A percentile compares a stretch with the other conserved stretches of the same genome.
Conservation (phyloP, 2,888 invertebrate species). For the Eristalinus sepulchralis region DNA sequence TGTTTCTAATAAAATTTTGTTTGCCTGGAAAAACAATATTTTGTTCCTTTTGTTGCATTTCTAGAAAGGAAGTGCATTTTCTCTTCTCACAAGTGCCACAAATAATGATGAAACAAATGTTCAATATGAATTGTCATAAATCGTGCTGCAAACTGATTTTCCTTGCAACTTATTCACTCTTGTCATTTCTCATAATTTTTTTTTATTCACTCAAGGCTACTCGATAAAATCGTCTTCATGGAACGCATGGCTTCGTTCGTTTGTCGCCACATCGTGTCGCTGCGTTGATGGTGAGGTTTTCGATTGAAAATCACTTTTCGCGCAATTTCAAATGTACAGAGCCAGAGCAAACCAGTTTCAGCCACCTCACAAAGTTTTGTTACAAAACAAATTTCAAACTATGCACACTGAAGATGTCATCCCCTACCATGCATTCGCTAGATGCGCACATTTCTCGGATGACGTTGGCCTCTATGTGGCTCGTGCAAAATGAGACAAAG, state of each 20-base stretch:
- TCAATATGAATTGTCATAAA: too few relatives aligned
- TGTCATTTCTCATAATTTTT: not conserved
- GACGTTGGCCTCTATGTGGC: not conserved
- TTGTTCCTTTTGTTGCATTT: too few relatives aligned
- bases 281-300: not conserved
- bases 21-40: too few relatives aligned
- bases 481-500: conserved; percentile 4
- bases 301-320: too few relatives aligned
- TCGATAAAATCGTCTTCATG: not conserved
- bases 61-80: too few relatives aligned
- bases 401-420: conserved; percentile 15
- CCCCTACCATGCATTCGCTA: not conserved
- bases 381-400: conserved; percentile 11
- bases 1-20: too few relatives aligned
- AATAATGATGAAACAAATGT: too few relatives aligned
- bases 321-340: not conserved
- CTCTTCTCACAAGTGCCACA: too few relatives aligned
- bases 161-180: not conserved
- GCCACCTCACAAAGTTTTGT: not conserved
- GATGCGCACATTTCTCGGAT: not conserved
- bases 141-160: not conserved
- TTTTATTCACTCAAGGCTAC: not conserved
- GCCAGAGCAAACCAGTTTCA: not conserved
- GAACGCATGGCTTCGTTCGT: not conserved
- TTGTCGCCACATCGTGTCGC: not conserved